Base-by-base conservation (phyloP, 1,140 invertebrate species). In the Capitella teleta region DNA sequence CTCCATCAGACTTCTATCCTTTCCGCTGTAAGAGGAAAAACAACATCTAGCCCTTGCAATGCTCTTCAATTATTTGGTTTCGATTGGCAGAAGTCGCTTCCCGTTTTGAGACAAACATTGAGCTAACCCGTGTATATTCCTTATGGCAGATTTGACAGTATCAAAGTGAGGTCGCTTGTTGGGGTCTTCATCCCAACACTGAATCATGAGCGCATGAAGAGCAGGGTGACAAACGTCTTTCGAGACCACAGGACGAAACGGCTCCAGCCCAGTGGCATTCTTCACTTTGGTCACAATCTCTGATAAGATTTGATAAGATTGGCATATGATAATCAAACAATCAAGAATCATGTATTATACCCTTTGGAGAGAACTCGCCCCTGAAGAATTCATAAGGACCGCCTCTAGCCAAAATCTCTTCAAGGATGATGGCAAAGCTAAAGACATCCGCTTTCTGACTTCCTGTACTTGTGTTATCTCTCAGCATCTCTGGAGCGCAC, bases 401-500 rank as follows among this genome's bases (percentile, higher is more conserved):
- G 1, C 44, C 40, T 12, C 63, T 44, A 6, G 53, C 28, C 3
- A 61, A 44, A 21, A 67, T 62, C 51, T 68, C 66, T 37, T 68
- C 60, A 37, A 96, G 76, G 60, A 97, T 92, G 54, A 96, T 92
- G 37, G 82, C 88, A 76, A 96, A 96, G 28, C 90, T 84, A 67
- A 95, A 97, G 8, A 96, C 82, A 68, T 97, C 93, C 1, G 82
- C 89, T 72, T 90, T 87, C 64, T 84, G 86, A 14, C 83, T 83
- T 12, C 28, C 37, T 3, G n/a, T 14, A 2, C 6, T 28, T 6
- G 37, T 42, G 12, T 82, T 79, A 16, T 28, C 16, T 56, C 92
- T 77, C 50, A 98, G 72, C 23, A 95, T 67, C 70, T 98, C 94
- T 14, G 94, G 94, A 18, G 93, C 89, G 72, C 85, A 91, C 93